Conservation (phyloP, 2,888 invertebrate genomes). For the Drosophila subsilvestris region DNA sequence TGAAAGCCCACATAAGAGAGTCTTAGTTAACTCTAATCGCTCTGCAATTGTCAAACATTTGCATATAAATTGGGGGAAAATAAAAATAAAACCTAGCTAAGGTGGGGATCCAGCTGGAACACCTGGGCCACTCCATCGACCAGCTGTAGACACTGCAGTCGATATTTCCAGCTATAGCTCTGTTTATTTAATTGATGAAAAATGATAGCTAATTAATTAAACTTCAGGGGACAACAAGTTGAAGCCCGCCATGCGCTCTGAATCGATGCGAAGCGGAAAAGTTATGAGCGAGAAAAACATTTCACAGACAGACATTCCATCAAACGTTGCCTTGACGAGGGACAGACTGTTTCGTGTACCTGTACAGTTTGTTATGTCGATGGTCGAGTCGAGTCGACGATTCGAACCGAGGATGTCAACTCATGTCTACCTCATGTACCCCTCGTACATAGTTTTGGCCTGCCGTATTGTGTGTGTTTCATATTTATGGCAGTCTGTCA, state of each 20-base stretch:
- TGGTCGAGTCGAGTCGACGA: slow-evolving; percentile 37
- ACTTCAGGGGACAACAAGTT: slow-evolving; percentile 43
- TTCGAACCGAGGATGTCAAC: slow-evolving; percentile 26
- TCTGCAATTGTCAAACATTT: slow-evolving; percentile 31
- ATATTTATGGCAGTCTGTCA: slow-evolving; percentile 75
- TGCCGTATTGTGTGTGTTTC: slow-evolving; percentile 45
- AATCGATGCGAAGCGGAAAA: slow-evolving; percentile 34
- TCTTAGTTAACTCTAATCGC: slow-evolving; percentile 21
- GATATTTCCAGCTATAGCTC: background rate
- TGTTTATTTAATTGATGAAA: background rate
- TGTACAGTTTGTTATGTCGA: slow-evolving; percentile 70
- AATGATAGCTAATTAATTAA: slow-evolving; percentile 51
- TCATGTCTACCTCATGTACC: slow-evolving; percentile 30
- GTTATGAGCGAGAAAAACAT: slow-evolving; percentile 21
- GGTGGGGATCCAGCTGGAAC: no score
- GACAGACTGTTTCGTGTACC: slow-evolving; percentile 45
- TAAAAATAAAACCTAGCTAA: background rate
- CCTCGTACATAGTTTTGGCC: slow-evolving; percentile 43
- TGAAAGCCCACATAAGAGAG: slow-evolving; percentile 9
- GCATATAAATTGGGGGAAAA: slow-evolving; percentile 23
- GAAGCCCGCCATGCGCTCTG: slow-evolving; percentile 40
- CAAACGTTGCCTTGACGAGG: slow-evolving; percentile 70
- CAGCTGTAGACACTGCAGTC: background rate
- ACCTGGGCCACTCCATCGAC: no score
- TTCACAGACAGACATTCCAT: slow-evolving; percentile 54